Conservation (phyloP, 2,113 vertebrate genomes). For the Pholis gunnellus region DNA sequence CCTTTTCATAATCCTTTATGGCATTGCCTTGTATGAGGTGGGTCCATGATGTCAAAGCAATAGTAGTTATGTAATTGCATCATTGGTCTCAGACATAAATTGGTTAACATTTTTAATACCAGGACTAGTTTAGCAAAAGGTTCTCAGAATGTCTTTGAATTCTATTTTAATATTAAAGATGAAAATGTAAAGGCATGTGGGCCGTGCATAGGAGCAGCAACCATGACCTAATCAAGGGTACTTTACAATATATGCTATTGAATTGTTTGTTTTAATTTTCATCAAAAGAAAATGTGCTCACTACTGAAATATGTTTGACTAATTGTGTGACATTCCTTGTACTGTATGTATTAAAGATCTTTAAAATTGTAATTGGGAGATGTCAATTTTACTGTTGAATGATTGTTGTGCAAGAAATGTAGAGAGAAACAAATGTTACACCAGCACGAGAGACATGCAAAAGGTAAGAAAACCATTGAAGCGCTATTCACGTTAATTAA, state of each 20-base stretch:
- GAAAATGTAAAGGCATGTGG: not conserved
- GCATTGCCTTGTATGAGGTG: not conserved
- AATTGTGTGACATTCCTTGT: not conserved
- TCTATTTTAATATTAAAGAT: not conserved
- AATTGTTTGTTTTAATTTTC: constrained; percentile 7
- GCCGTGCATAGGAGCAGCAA: not conserved
- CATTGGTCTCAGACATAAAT: not conserved
- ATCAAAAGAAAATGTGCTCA: not conserved
- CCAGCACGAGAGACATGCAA: not conserved
- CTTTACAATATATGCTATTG: not conserved
- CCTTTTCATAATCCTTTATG: not conserved
- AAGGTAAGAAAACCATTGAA: not conserved
- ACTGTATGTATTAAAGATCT: not conserved
- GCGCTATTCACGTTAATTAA: not conserved
- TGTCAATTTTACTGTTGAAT: not conserved
- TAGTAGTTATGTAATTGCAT: not conserved
- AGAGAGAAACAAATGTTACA: not conserved
- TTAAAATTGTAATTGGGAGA: not conserved
- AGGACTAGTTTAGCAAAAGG: not conserved
- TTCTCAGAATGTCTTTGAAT: not conserved
- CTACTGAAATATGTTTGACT: constrained; percentile 3
- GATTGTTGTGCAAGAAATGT: constrained; percentile 10
- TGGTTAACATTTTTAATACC: not conserved
- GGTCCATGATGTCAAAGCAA: not conserved
- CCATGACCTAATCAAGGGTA: not conserved